phyloP scores from a whole-genome alignment of 2,888 invertebrate genomes.

The Physocephala rufipes region DNA sequence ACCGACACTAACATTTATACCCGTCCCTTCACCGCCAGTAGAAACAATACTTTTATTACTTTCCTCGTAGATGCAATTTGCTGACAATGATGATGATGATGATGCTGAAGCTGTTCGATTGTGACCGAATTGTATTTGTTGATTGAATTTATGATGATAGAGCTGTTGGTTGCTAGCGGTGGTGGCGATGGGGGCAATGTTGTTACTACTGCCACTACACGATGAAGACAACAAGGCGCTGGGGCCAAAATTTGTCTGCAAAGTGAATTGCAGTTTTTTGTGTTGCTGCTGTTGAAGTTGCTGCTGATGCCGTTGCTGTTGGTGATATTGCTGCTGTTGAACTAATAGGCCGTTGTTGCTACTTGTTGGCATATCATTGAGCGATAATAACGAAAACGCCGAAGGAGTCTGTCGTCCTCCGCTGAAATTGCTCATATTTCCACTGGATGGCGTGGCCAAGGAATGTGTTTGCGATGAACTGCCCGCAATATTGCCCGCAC shows the following conservation, averaged over 20 bases:
- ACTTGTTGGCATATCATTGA: constrained; percentile 52
- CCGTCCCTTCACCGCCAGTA: constrained; percentile 16
- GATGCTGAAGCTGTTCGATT: constrained; percentile 45
- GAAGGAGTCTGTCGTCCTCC: constrained; percentile 57
- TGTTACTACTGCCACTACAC: constrained; percentile 54
- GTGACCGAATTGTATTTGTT: constrained; percentile 40
- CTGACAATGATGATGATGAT: constrained; percentile 48
- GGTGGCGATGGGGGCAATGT: constrained; percentile 50
- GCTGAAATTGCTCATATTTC: constrained; percentile 33
- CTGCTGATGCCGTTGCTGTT: constrained; percentile 43
- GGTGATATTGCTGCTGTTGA: constrained; percentile 42
- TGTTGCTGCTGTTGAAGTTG: constrained; percentile 35
- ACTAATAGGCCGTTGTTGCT: too few species aligned
- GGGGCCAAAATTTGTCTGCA: constrained; percentile 35
- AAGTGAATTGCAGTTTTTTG: constrained; percentile 14
- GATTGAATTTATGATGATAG: constrained; percentile 56
- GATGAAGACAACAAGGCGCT: constrained; percentile 51
- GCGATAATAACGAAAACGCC: constrained; percentile 55
- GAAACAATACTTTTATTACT: constrained; percentile 34
- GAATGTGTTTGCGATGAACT: constrained; percentile 48
- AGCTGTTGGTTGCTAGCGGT: constrained; percentile 50
- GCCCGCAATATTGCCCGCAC: constrained; percentile 40
- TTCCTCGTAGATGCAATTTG: constrained; percentile 55
- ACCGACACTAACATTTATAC: neutral
- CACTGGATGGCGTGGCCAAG: constrained; percentile 1